Conservation (phyloP, 2,888 invertebrate species). For the Drosophila nr. perissopoda region DNA sequence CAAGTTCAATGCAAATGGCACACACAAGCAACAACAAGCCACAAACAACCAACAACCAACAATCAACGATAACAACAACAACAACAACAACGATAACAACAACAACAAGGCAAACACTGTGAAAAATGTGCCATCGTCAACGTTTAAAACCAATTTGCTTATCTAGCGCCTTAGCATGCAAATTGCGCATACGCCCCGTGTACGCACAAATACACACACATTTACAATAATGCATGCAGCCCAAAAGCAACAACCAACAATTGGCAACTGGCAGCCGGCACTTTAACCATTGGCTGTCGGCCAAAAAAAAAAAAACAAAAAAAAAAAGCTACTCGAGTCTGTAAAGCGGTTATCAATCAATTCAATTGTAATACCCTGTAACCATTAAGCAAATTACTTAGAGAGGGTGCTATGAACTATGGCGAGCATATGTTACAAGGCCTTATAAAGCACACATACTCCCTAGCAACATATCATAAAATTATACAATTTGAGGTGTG, state of each 20-base stretch:
- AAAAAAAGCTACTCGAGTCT: constrained; percentile 39
- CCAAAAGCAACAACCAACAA: constrained; percentile 15
- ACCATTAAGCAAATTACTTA: neutral
- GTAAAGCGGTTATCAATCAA: constrained; percentile 75
- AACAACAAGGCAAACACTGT: constrained; percentile 1
- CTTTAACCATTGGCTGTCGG: constrained; percentile 55
- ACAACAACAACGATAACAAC: neutral
- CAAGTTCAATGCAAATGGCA: constrained; percentile 74
- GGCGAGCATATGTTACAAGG: too few relatives aligned
- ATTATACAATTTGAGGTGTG: too few relatives aligned
- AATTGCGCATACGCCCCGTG: constrained; percentile 79
- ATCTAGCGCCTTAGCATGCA: constrained; percentile 62
- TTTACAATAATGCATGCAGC: constrained; percentile 3
- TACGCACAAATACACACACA: neutral
- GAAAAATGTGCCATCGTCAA: constrained; percentile 58
- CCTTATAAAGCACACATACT: neutral
- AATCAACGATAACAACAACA: neutral
- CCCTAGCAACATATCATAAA: neutral
- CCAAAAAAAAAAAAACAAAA: constrained; percentile 54
- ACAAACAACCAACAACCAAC: neutral
- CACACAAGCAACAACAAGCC: constrained; percentile 26
- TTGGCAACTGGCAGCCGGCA: constrained; percentile 22
- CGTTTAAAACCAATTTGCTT: constrained; percentile 64
- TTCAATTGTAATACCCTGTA: constrained; percentile 32
- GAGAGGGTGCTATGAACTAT: neutral